A percentile compares a stretch with the other conserved stretches of the same genome.
Evolutionary conservation across 2,888 invertebrate genomes (phyloP).

Genomic region (Hirtodrosophila alboralis): DNA sequence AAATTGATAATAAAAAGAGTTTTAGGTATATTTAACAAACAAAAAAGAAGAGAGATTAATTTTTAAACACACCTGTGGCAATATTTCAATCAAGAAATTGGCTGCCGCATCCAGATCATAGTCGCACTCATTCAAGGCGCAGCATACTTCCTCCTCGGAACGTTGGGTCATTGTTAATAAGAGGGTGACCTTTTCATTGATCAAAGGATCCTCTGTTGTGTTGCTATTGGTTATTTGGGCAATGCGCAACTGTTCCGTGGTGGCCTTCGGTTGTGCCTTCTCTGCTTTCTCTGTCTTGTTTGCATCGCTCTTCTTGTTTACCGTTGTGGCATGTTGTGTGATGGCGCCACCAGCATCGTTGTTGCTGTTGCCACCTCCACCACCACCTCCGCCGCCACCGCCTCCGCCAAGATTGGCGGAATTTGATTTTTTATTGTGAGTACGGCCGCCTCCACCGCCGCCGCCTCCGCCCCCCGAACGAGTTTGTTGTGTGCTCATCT

Average conservation of each 20-base stretch:
- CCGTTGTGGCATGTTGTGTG: conserved; percentile 82
- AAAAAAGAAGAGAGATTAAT: background rate
- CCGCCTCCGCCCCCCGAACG: conserved; percentile 82
- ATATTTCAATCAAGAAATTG: conserved; percentile 83
- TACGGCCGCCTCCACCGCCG: conserved; percentile 81
- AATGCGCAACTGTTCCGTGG: conserved; percentile 93
- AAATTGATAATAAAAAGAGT: background rate
- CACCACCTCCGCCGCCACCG: conserved; percentile 77
- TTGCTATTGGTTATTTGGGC: conserved; percentile 90
- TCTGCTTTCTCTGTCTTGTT: conserved; percentile 86
- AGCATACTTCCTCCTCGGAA: conserved; percentile 95
- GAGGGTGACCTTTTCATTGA: conserved; percentile 89
- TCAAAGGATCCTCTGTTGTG: conserved; percentile 87
- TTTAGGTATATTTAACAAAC: background rate
- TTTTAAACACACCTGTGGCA: conserved; percentile 79
- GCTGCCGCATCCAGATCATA: conserved; percentile 91
- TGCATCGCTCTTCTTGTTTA: conserved; percentile 85
- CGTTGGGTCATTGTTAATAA: conserved; percentile 96
- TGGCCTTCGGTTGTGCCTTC: conserved; percentile 87
- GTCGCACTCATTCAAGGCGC: conserved; percentile 96
- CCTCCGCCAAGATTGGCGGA: conserved; percentile 81
- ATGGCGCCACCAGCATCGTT: conserved; percentile 56
- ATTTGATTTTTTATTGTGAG: conserved; percentile 83
- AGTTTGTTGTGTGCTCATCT: conserved; percentile 85
- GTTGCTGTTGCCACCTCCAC: conserved; percentile 75